These are phyloP conservation scores for Myrmophylax atrothorax DNA, from an alignment of 2,113 vertebrate genomes.

Conservation along the genomic window DNA sequence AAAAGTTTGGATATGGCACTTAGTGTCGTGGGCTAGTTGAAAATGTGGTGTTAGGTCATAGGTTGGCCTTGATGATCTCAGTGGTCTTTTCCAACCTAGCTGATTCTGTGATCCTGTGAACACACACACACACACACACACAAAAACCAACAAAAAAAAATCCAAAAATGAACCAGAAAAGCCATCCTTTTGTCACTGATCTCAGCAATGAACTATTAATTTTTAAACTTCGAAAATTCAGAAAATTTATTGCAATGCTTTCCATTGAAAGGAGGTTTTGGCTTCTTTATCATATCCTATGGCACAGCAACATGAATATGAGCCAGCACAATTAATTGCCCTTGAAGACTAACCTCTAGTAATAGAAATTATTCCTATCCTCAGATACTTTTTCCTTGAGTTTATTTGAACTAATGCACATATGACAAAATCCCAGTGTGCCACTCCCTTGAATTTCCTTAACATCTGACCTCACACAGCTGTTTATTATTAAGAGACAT, in stretches of 20 bases:
- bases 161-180: background rate
- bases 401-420: background rate
- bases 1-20: background rate
- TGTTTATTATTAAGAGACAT: slow-evolving; percentile 14
- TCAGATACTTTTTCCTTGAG: background rate
- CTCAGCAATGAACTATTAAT: background rate
- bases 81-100: background rate
- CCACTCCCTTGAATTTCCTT: background rate
- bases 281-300: background rate
- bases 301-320: background rate
- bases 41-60: background rate
- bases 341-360: slow-evolving; percentile 12
- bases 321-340: background rate
- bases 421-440: background rate
- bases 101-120: background rate
- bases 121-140: no score
- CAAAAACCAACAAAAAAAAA: background rate
- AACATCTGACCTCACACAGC: background rate
- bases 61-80: background rate
- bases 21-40: background rate
- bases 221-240: background rate
- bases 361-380: slow-evolving; percentile 1
- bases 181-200: background rate
- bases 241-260: background rate
- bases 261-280: background rate